These are phyloP conservation scores for Diorhabda sublineata DNA, from an alignment of 1,140 invertebrate species.

Conservation along the genomic window DNA sequence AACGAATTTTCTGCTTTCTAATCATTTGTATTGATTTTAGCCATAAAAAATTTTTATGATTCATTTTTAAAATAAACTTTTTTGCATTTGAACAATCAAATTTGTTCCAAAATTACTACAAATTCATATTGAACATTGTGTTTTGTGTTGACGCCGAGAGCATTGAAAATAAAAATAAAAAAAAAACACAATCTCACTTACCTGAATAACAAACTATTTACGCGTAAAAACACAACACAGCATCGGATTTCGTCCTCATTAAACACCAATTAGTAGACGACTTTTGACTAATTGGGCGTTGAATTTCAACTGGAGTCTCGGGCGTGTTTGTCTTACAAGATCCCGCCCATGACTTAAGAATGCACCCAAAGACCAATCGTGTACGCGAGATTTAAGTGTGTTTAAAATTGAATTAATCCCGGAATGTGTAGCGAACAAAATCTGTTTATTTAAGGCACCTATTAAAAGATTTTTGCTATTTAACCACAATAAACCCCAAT, in stretches of 20 bases:
- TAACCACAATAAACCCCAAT: no score
- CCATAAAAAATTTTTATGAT: no score
- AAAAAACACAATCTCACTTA: neutral
- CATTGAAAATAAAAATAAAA: neutral
- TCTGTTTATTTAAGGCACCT: no score
- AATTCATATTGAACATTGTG: no score
- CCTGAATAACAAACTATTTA: slow-evolving; percentile 5
- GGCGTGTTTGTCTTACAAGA: slow-evolving; percentile 16
- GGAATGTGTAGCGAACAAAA: neutral
- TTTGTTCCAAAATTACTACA: no score
- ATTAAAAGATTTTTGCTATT: no score
- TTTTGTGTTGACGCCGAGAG: no score
- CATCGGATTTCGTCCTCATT: slow-evolving; percentile 1
- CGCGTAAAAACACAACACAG: slow-evolving; percentile 1
- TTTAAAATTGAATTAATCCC: neutral
- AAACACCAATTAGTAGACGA: slow-evolving; percentile 1
- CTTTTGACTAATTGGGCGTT: slow-evolving; percentile 29
- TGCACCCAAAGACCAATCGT: slow-evolving; percentile 9
- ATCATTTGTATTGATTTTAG: no score
- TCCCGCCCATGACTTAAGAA: slow-evolving; percentile 34
- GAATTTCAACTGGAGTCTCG: slow-evolving; percentile 17
- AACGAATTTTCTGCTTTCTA: no score
- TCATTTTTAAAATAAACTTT: no score
- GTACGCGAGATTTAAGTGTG: neutral
- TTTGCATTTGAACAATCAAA: no score